phyloP scores from a whole-genome alignment of 2,113 vertebrate species.

The Colistium nudipinnis region DNA sequence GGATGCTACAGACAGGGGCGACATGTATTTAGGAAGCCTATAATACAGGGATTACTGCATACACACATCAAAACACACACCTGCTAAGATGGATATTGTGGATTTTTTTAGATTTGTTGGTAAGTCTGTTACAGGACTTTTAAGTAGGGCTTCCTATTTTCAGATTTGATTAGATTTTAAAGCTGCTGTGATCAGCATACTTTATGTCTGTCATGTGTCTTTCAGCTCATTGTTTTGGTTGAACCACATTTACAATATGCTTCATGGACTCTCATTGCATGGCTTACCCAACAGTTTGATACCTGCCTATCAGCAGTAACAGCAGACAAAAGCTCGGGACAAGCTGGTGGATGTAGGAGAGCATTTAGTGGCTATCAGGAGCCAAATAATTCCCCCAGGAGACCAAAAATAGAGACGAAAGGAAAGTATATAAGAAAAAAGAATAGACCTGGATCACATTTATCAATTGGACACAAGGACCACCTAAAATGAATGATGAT shows the following conservation, averaged over 20 bases:
- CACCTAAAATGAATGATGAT: no score
- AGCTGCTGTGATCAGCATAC: background rate
- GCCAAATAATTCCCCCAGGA: background rate
- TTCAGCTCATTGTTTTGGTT: conserved; percentile 1
- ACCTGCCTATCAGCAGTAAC: background rate
- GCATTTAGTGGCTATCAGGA: background rate
- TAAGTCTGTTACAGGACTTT: background rate
- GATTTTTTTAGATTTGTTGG: conserved; percentile 32
- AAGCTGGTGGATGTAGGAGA: background rate
- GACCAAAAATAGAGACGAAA: no score
- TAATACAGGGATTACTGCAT: conserved; percentile 41
- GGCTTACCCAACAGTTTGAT: background rate
- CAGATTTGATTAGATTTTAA: background rate
- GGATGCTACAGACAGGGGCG: conserved; percentile 28
- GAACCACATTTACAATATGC: background rate
- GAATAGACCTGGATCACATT: no score
- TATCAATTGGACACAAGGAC: no score
- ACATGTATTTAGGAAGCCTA: conserved; percentile 41
- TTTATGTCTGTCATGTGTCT: background rate
- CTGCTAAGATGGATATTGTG: conserved; percentile 30
- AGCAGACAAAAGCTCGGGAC: background rate
- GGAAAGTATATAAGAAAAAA: background rate
- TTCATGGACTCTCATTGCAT: no score
- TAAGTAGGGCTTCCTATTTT: background rate
- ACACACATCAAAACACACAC: conserved; percentile 30